These are phyloP conservation scores for Dryobotodes eremita DNA, from an alignment of 2,888 invertebrate genomes.

Conservation along the genomic window DNA sequence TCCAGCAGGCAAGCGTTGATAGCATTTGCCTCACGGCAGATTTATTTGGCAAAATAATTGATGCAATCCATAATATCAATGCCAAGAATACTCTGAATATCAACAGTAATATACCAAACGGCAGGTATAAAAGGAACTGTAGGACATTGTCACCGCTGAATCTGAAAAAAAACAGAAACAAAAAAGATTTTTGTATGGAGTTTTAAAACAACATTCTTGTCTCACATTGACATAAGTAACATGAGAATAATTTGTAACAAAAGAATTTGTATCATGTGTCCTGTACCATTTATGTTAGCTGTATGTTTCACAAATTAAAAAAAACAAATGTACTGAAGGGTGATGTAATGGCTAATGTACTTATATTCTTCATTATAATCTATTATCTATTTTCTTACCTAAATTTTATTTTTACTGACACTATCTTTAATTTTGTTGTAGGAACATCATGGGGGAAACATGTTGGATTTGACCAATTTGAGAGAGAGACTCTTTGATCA, in stretches of 20 bases:
- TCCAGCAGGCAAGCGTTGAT: conserved; percentile 91
- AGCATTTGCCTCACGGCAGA: conserved; percentile 89
- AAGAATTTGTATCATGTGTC: neutral
- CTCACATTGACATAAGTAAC: neutral
- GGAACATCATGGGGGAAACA: no score
- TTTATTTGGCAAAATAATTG: conserved; percentile 91
- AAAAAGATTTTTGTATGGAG: neutral
- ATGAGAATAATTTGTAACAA: neutral
- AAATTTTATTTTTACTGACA: no score
- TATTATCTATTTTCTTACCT: no score
- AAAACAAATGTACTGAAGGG: no score
- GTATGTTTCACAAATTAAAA: no score
- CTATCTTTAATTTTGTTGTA: no score
- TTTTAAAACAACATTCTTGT: neutral
- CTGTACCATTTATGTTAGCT: no score
- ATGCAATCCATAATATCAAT: conserved; percentile 89
- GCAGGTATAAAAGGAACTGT: conserved; percentile 90
- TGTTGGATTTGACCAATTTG: neutral
- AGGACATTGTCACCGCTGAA: conserved; percentile 89
- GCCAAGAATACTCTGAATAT: conserved; percentile 88
- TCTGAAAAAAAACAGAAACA: conserved; percentile 78
- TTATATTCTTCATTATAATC: no score
- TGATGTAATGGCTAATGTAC: no score
- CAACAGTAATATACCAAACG: conserved; percentile 90
- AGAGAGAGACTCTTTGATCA: neutral